Evolutionary conservation across 2,113 vertebrate genomes (phyloP), one percentile per base, ranked within the genome.

Genomic region (Trogon melanurus): DNA sequence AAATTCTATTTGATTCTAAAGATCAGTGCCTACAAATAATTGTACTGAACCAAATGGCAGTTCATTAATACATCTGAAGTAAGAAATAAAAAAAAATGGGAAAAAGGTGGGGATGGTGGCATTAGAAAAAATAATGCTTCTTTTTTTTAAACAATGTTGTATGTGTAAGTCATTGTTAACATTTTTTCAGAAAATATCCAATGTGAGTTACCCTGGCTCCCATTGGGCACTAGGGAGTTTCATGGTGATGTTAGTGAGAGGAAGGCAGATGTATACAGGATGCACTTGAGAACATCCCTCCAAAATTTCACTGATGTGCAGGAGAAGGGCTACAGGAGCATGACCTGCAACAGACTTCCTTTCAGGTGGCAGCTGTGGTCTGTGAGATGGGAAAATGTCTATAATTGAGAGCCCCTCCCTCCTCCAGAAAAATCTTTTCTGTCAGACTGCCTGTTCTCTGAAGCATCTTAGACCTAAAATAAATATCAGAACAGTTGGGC

Each of bases 61-160:
- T 26, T 70, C 29, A 27, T 44, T 22, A 81, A 2, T 61, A 47
- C 10, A 20, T 50, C 21, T 45, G 53, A 89, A 87, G 41, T 38
- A 60, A 74, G 44, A 86, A 74, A 54, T 7, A 53, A 66, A 86
- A 85, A 38, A 48, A 20, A 16, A 23, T 19, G 19, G 21, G 19
- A 12, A 4, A 47, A 69, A 51, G 34, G 34, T 0, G 1, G 13
- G n/a, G 11, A 48, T 36, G 16, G 23, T 53, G 21, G 13, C 47
- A 50, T 70, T 74, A 27, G 22, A 62, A 83, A 84, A 80, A 62
- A 0, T 2, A 71, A 14, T 10, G 7, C 48, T 84, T 51, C 32
- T 65, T 0, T n/a, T 36, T 92, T 84, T 74, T 29, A 69, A 70
- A 44, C 11, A 36, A 6, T 57, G 11, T 67, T 75, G 34, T 45